Evolutionary conservation across 2,113 vertebrate genomes (phyloP).

Genomic region (Phaethon lepturus): DNA sequence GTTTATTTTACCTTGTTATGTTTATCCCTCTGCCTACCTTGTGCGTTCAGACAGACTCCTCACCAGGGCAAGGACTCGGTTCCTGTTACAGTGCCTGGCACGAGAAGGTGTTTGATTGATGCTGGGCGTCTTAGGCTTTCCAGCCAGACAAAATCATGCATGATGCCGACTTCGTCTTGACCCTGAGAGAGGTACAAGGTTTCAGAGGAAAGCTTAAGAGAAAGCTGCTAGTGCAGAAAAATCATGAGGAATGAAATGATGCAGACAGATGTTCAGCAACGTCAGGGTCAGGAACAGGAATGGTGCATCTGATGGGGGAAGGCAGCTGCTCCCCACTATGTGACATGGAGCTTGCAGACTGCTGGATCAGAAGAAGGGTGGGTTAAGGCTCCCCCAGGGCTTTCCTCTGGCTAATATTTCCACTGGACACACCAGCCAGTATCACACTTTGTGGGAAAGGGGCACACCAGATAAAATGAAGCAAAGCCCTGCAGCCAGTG

Average conservation of each 20-base stretch:
- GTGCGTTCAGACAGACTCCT: neutral
- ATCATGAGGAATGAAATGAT: neutral
- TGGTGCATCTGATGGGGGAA: neutral
- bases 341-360: neutral
- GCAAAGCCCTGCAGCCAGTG: neutral
- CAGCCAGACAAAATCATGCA: neutral
- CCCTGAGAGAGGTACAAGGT: neutral
- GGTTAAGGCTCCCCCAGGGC: neutral
- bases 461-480: neutral
- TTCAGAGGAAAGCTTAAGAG: neutral
- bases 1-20: neutral
- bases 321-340: neutral
- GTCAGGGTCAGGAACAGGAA: neutral
- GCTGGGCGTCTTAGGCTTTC: neutral
- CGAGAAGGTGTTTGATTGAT: neutral
- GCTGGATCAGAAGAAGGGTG: neutral
- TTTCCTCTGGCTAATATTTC: neutral
- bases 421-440: neutral
- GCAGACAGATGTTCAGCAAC: neutral
- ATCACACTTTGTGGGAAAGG: neutral
- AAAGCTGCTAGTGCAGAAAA: neutral
- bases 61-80: neutral
- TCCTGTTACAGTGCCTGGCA: neutral
- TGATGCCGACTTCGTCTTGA: neutral
- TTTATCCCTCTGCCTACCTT: neutral